Evolutionary conservation across 2,888 invertebrate species (phyloP).

Genomic region (Dexiosoma caninum): DNA sequence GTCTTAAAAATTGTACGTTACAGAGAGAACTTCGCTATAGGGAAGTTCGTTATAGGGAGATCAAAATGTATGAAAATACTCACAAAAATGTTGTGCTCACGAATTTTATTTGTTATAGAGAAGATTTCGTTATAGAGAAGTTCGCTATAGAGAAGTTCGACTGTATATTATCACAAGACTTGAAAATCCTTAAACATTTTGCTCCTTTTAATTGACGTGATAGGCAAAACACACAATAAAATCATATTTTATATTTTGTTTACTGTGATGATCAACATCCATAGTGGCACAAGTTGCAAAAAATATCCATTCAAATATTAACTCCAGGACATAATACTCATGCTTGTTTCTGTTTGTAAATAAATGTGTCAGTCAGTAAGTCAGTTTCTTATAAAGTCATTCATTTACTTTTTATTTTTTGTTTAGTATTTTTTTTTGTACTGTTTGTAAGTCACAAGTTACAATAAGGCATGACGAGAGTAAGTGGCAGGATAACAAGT

Average conservation of each 20-base stretch:
- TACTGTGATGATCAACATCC: background rate
- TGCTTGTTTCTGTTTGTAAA: too few relatives aligned
- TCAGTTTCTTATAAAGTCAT: background rate
- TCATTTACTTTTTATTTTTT: background rate
- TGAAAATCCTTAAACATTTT: too few relatives aligned
- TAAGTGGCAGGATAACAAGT: conserved; percentile 65
- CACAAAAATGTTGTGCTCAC: too few relatives aligned
- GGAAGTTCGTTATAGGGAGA: too few relatives aligned
- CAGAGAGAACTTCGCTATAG: too few relatives aligned
- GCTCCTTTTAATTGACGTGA: too few relatives aligned
- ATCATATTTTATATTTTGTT: background rate
- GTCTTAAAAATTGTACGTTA: too few relatives aligned
- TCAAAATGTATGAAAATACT: too few relatives aligned
- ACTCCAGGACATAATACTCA: background rate
- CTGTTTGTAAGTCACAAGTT: conserved; percentile 16
- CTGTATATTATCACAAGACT: too few relatives aligned
- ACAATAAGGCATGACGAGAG: conserved; percentile 44
- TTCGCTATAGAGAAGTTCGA: too few relatives aligned
- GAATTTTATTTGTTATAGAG: too few relatives aligned
- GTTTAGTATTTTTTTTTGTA: background rate
- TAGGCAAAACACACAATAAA: background rate
- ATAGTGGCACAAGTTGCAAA: background rate
- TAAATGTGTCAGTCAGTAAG: conserved; percentile 37
- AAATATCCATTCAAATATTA: background rate
- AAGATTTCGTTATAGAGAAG: too few relatives aligned